These are phyloP conservation scores for Platycercus adscitus DNA, from an alignment of 2,113 vertebrate species.

Conservation along the genomic window DNA sequence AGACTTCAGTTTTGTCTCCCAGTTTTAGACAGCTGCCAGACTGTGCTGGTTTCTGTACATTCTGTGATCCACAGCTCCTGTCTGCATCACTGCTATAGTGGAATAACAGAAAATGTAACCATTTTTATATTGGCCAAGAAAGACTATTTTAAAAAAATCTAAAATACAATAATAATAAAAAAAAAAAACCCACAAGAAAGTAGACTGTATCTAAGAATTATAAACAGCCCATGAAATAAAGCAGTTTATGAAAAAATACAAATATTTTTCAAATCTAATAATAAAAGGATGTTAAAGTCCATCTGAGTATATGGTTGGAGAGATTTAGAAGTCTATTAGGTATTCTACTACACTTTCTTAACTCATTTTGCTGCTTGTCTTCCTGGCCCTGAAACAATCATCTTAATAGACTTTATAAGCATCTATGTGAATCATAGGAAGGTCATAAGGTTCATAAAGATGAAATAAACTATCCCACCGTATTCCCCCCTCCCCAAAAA, in stretches of 20 bases:
- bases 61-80: not conserved
- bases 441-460: not conserved
- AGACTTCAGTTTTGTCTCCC: not conserved
- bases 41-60: not conserved
- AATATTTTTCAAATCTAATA: not conserved
- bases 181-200: not conserved
- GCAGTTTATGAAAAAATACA: not conserved
- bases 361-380: not conserved
- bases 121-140: not conserved
- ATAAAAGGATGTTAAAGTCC: not conserved
- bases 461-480: not conserved
- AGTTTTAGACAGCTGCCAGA: not conserved
- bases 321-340: not conserved
- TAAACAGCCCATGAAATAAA: not conserved
- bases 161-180: not conserved
- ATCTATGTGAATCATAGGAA: not conserved
- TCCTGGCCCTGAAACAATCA: not conserved
- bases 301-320: not conserved
- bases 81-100: not conserved
- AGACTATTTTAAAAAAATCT: not conserved
- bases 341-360: not conserved
- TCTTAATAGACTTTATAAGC: not conserved
- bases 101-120: not conserved
- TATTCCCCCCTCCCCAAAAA: not conserved
- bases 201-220: not conserved